phyloP scores from a whole-genome alignment of 2,797 vertebrate genomes.

The Melanotaenia parkinsoni region DNA sequence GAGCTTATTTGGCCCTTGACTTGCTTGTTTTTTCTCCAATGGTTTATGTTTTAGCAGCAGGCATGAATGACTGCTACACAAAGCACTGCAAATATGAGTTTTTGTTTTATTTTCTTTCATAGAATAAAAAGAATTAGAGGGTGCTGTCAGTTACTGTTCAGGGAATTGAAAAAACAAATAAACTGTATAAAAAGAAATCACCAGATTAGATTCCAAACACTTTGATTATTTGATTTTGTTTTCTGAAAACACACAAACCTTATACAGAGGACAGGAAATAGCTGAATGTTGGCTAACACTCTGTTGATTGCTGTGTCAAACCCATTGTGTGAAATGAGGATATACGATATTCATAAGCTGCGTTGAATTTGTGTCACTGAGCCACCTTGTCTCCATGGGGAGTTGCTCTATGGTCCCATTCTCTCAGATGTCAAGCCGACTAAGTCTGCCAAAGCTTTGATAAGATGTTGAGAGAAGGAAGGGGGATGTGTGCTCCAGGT shows the following conservation, averaged over 20 bases:
- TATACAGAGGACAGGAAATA: constrained; percentile 12
- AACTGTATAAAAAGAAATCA: constrained; percentile 16
- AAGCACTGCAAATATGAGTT: constrained; percentile 6
- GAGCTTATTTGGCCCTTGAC: constrained; percentile 40
- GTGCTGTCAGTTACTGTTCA: neutral
- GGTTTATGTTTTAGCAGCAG: constrained; percentile 33
- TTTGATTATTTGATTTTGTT: neutral
- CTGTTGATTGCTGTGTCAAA: constrained; percentile 32
- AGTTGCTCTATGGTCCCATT: constrained; percentile 51
- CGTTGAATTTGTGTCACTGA: constrained; percentile 58
- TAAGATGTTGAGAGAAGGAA: constrained; percentile 66
- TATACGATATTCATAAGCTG: constrained; percentile 51
- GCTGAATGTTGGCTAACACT: constrained; percentile 18
- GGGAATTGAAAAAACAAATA: constrained; percentile 7
- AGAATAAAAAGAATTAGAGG: neutral
- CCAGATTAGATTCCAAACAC: constrained; percentile 1
- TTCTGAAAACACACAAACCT: neutral
- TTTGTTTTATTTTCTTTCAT: constrained; percentile 5
- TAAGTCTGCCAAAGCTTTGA: constrained; percentile 71
- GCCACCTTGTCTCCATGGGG: constrained; percentile 58
- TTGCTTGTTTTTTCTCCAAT: constrained; percentile 32
- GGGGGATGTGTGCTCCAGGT: constrained; percentile 61
- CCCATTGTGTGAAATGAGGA: constrained; percentile 43
- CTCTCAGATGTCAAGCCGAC: constrained; percentile 60
- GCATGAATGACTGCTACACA: constrained; percentile 13